Percentiles rank a stretch among this genome's conserved stretches.
Conservation (phyloP, 2,797 vertebrate species). For the Sebastes nivosus region DNA sequence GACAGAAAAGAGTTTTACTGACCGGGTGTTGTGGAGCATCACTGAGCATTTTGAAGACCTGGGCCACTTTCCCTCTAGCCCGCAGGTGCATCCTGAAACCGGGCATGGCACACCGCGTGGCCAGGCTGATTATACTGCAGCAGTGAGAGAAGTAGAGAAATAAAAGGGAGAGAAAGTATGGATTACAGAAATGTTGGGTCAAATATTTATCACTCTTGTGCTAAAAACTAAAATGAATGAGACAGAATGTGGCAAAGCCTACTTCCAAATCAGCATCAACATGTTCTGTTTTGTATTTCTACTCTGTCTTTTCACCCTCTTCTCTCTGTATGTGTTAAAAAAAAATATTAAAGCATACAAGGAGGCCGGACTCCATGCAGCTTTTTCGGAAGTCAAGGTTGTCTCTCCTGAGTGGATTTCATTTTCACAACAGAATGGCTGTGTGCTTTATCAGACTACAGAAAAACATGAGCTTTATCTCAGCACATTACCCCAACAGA, state of each 20-base stretch:
- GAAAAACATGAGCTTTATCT: slow-evolving; percentile 13
- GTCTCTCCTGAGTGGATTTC: slow-evolving; percentile 15
- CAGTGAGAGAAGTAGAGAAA: background rate
- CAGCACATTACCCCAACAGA: background rate
- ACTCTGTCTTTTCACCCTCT: background rate
- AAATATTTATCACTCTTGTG: background rate
- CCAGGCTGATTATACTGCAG: slow-evolving; percentile 96
- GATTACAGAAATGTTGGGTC: background rate
- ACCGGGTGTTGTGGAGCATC: slow-evolving; percentile 97
- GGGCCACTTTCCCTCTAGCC: slow-evolving; percentile 96
- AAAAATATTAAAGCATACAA: background rate
- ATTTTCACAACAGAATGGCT: slow-evolving; percentile 18
- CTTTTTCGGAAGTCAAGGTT: slow-evolving; percentile 9
- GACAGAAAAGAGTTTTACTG: slow-evolving; percentile 41
- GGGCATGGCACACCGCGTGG: slow-evolving; percentile 97
- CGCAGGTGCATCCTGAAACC: slow-evolving; percentile 98
- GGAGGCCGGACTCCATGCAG: background rate
- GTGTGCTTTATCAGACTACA: slow-evolving; percentile 3
- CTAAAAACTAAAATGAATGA: background rate
- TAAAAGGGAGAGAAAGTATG: background rate
- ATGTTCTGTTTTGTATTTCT: background rate
- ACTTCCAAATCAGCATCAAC: background rate
- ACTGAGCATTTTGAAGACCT: slow-evolving; percentile 98
- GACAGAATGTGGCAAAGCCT: background rate
- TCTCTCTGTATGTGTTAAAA: background rate